Evolutionary conservation across 2,797 vertebrate genomes (phyloP).

Genomic region (Smutsia temminckii): DNA sequence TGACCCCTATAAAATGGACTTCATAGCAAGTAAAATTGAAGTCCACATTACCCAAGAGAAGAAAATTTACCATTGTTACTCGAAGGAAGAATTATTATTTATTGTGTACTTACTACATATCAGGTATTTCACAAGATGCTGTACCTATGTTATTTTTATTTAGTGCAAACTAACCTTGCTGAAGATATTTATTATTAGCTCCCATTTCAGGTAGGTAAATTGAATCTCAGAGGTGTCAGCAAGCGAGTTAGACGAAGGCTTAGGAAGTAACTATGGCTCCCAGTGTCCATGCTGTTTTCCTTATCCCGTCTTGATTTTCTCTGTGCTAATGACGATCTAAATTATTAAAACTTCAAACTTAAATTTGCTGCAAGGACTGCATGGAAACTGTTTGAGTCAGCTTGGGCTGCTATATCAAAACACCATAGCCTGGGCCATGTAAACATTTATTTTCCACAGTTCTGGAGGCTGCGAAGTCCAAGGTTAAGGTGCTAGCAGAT

Average conservation of each 20-base stretch:
- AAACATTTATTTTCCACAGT: background rate
- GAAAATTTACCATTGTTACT: background rate
- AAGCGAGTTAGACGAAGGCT: background rate
- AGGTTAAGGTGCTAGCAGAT: background rate
- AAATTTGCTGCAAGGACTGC: background rate
- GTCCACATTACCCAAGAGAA: background rate
- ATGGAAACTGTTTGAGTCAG: background rate
- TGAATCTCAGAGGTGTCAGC: background rate
- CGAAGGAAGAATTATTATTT: constrained; percentile 2
- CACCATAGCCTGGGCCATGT: background rate
- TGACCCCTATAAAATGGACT: background rate
- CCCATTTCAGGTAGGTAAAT: background rate
- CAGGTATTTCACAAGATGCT: background rate
- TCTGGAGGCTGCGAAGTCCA: background rate
- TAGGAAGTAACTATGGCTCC: background rate
- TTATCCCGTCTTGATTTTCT: background rate
- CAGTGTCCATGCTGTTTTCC: background rate
- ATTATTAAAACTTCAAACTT: background rate
- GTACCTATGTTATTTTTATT: background rate
- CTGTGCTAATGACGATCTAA: background rate
- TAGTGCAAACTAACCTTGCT: background rate
- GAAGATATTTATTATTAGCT: background rate
- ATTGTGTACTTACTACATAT: background rate
- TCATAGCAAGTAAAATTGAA: background rate
- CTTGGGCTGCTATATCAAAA: background rate